Base-by-base conservation (phyloP, 2,888 invertebrate species). In the Teleiodes luculella region DNA sequence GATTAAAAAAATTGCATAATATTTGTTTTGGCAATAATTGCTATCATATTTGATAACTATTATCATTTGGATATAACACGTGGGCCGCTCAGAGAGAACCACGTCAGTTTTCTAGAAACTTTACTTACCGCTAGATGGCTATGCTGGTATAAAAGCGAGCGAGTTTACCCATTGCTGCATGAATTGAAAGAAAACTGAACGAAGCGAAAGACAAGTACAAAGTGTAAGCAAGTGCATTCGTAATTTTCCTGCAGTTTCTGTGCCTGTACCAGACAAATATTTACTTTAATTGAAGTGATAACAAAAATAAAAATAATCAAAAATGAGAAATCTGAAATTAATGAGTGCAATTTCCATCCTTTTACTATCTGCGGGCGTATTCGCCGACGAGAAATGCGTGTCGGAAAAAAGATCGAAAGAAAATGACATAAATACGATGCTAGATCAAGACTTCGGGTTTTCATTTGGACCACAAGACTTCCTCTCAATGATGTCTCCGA, bases 361-460 rank as follows among this genome's bases (percentile, higher is more conserved):
- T 2, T 37, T 57, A 14, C 39, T 50, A 1, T 45, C 51, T 4
- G 36, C 55, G 14, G 36, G 53, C 20, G 39, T 51, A 7, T 31
- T 52, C 5, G 45, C 46, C 3, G 51, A 30, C 11, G 49, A 49
- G 0, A 49, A 49, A 37, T 49, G 49, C 37, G 13, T 20, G 14
- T 37, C 49, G 14, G 49, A 37, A 3, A 33, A 33, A 20, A 48
- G 20, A 28, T 6, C 43, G 2, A 28, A 36, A 24, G 3, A 11
- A 0, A 4, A 10, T 3, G 37, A 37, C 28, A n/a, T 24, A 4
- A 43, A 24, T 8, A 24, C 24, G n/a, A 11, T 43, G 5, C n/a
- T 28, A 5, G 86, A 90, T 56, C 88, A 89, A 63, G 79, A 87
- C 54, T 90, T 90, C 63, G 90, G 89, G 1, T 60, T 86, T 47